These are phyloP conservation scores for Lepilemur septentrionalis DNA, from an alignment of 2,797 vertebrate genomes.

Conservation along the genomic window DNA sequence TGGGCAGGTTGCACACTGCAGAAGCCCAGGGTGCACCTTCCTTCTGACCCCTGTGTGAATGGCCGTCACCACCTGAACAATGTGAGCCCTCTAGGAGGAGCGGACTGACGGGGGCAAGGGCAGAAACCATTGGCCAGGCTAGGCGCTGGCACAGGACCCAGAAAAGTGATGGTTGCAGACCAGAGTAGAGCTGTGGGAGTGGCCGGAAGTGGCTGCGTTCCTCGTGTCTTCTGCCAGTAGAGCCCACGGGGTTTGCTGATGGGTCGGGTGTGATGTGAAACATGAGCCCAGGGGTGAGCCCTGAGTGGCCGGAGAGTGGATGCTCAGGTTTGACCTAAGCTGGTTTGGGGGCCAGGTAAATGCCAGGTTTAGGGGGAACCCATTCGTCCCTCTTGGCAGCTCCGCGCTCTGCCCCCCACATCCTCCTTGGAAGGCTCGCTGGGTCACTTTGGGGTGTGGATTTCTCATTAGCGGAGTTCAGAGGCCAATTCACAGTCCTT, in stretches of 20 bases:
- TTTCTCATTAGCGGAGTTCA: background rate
- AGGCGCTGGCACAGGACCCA: background rate
- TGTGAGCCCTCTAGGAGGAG: background rate
- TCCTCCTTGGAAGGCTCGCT: background rate
- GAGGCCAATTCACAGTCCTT: background rate
- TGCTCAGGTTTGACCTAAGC: background rate
- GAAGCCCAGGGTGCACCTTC: background rate
- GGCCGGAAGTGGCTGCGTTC: fast-evolving
- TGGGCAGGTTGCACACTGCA: background rate
- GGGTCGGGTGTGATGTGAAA: fast-evolving
- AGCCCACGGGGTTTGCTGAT: background rate
- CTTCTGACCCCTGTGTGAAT: background rate
- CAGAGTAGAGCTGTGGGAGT: fast-evolving
- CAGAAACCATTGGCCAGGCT: background rate
- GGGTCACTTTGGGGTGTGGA: background rate
- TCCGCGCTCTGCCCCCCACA: background rate
- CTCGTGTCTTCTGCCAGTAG: too few relatives aligned
- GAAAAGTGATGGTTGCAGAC: fast-evolving
- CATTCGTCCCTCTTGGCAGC: fast-evolving
- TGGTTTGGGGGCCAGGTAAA: background rate
- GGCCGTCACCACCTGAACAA: too few relatives aligned
- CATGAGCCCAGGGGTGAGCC: background rate
- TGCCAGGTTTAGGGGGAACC: background rate
- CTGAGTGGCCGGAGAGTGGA: fast-evolving
- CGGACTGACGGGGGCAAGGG: fast-evolving